Evolutionary conservation across 1,140 invertebrate species (phyloP), one percentile per base, ranked within the genome.

Genomic region (Drosophila rhopaloa): DNA sequence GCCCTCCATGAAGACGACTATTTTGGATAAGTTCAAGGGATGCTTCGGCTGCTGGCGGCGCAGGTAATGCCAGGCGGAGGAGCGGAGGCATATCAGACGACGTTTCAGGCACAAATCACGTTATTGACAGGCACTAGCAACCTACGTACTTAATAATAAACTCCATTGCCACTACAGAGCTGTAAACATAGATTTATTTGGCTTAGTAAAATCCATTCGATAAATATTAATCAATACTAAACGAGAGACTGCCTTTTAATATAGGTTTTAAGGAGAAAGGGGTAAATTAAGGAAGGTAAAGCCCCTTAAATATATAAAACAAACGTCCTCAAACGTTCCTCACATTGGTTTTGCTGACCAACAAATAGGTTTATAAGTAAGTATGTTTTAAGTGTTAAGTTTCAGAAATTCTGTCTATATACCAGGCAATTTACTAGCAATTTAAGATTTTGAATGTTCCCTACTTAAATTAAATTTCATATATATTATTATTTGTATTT

Each of bases 1-100:
- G 59, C 90, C 91, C 55, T 81, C 83, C 58, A 81, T 89, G 59
- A 92, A 92, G 73, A 61, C 73, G 16, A 92, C 65, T 13, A 75
- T 91, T 40, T 29, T 92, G 48, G 91, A 92, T 54, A 91, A 85
- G 62, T 58, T 92, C 7, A 79, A 79, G 53, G 91, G 67, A 53
- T 92, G 90, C 27, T 91, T 92, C 35, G 82, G 86, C 27, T 91
- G 91, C 75, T 81, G 74, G 53, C 55, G 84, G 51, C 76, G 85
- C 24, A 89, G 84, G 77, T 88, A 88, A 84, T 86, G 83, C 56
- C 66, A 9, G 46, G 44, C 44, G 38, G 57, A 50, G 38, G 57
- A 50, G n/a, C 41, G 37, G 43, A 8, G 27, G 35, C 63, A 54
- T 43, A 59, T 47, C 50, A 72, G 27, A 47, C 65, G 32, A 19